phyloP scores from a whole-genome alignment of 2,888 invertebrate species.

The Autographa gamma region DNA sequence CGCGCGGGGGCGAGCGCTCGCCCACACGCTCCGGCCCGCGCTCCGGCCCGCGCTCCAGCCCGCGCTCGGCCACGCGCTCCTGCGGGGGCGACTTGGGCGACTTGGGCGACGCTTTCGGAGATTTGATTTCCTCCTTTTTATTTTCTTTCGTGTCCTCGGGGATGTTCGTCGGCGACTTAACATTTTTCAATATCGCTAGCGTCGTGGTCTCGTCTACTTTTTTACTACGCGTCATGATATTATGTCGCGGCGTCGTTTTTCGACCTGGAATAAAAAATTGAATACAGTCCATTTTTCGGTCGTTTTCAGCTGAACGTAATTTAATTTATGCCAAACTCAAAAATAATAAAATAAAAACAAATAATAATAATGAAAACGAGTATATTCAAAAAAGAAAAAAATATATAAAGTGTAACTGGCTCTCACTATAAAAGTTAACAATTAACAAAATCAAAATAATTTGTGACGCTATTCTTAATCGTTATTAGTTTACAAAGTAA shows the following conservation, averaged over 20 bases:
- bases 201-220: conserved; percentile 77
- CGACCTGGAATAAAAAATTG: conserved; percentile 81
- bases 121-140: conserved; percentile 57
- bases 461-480: conserved; percentile 21
- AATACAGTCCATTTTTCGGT: conserved; percentile 73
- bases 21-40: conserved; percentile 19
- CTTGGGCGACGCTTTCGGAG: conserved; percentile 37
- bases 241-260: conserved; percentile 70
- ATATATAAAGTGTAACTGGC: conserved; percentile 43
- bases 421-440: conserved; percentile 37
- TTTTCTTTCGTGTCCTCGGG: conserved; percentile 70
- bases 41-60: conserved; percentile 9
- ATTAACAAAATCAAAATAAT: conserved; percentile 32
- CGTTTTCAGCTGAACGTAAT: conserved; percentile 14
- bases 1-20: too few relatives aligned
- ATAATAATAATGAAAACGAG: conserved; percentile 57
- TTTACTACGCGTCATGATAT: conserved; percentile 83
- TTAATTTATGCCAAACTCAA: conserved; percentile 35
- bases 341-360: conserved; percentile 52
- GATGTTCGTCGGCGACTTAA: conserved; percentile 64
- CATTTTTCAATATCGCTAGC: conserved; percentile 80
- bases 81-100: conserved; percentile 30
- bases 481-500: conserved; percentile 32
- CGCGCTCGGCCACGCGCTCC: conserved; percentile 12
- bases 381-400: conserved; percentile 65